Conservation (phyloP, 2,888 invertebrate genomes). For the Epiblema foenella region DNA sequence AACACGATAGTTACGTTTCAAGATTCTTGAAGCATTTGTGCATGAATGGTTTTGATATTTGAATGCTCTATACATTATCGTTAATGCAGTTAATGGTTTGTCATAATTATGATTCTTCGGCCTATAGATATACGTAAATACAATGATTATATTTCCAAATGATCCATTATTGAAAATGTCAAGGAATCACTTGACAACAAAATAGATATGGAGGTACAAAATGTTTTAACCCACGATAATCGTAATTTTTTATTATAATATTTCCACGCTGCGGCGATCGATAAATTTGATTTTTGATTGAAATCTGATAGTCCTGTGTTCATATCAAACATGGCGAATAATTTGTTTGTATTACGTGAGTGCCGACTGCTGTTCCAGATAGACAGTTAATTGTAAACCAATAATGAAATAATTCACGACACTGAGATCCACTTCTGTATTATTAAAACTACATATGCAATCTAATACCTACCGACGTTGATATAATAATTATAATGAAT, state of each 20-base stretch:
- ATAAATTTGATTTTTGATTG: background rate
- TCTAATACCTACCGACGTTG: too few species aligned
- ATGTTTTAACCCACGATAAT: constrained; percentile 1
- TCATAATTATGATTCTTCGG: constrained; percentile 33
- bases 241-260: background rate
- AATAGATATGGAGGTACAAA: constrained; percentile 15
- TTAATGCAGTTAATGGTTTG: constrained; percentile 21
- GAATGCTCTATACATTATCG: background rate
- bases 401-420: background rate
- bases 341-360: constrained; percentile 11
- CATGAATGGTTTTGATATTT: background rate
- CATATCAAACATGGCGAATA: constrained; percentile 13
- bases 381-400: constrained; percentile 9
- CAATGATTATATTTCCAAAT: constrained; percentile 25
- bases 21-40: background rate
- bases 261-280: background rate
- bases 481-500: too few species aligned
- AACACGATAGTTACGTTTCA: background rate
- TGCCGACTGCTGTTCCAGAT: constrained; percentile 11
- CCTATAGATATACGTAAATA: constrained; percentile 5
- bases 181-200: constrained; percentile 31
- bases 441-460: background rate
- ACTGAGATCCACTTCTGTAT: background rate
- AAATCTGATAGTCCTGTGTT: constrained; percentile 7
- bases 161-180: constrained; percentile 40